Evolutionary conservation across 2,113 vertebrate genomes (phyloP), one percentile per base, ranked within the genome.

Genomic region (Nibea coibor): DNA sequence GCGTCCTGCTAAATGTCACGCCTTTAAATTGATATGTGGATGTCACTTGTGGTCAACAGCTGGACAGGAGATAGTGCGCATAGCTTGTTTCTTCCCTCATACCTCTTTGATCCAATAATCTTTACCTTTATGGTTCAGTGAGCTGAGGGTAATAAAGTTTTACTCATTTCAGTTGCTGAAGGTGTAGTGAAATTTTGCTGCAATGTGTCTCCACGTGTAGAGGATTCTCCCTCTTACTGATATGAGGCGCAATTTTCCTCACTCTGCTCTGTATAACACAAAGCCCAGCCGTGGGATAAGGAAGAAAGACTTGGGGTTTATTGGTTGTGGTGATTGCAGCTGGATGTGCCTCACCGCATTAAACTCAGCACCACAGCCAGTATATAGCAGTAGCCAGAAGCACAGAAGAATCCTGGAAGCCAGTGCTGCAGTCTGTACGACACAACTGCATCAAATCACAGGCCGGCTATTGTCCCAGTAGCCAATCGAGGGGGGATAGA

Each of bases 341-440:
- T 87, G 57, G 65, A 87, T 82, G 75, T 91, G 86, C 82, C 91
- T 86, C 83, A 56, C 81, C 68, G 87, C 89, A 92, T 93, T 91
- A 88, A 83, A 80, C 87, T 89, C 83, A 86, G 88, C 61, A 80
- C 85, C 87, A 85, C 84, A 87, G 87, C 88, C 87, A 81, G 82
- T 45, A 50, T 61, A 77, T 35, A 90, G 86, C 85, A 26, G 79
- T 43, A 68, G 73, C 82, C 86, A 87, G 84, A 61, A 86, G 87
- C 88, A 91, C 79, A 86, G 62, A 72, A 77, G 81, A 75, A 83
- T 71, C 72, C 83, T 87, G 70, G 74, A 85, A 93, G 85, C 82
- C 81, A 80, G 77, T 83, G 80, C 88, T 89, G 91, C 90, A 93
- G 88, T 93, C 82, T 84, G 83, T 80, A 73, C 59, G 47, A 82